Percentiles rank a stretch among this genome's conserved stretches.
Conservation (phyloP, 1,140 invertebrate species). For the Andricus grossulariae region DNA sequence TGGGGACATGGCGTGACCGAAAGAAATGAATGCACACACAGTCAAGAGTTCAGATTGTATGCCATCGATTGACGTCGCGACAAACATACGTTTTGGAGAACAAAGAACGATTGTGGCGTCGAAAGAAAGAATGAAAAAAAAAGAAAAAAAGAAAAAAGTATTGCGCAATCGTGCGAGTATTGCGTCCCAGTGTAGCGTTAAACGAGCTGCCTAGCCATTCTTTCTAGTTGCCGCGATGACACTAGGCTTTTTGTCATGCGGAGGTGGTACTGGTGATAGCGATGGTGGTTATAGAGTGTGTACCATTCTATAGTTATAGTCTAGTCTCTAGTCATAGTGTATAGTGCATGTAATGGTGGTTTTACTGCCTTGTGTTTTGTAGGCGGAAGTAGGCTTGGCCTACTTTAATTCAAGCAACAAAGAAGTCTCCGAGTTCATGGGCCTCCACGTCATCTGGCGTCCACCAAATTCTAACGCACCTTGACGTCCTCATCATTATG, state of each 20-base stretch:
- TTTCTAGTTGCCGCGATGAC: conserved; percentile 17
- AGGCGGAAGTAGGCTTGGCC: conserved; percentile 18
- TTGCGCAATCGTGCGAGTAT: conserved; percentile 22
- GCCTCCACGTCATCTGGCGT: neutral
- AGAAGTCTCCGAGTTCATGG: conserved; percentile 16
- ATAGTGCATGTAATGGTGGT: neutral
- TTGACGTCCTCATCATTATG: neutral
- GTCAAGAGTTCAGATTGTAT: conserved; percentile 11
- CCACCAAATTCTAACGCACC: conserved; percentile 1
- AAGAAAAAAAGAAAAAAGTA: conserved; percentile 8
- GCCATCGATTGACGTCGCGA: conserved; percentile 14
- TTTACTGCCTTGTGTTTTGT: conserved; percentile 1
- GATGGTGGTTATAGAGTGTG: too few species aligned
- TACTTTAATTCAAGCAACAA: conserved; percentile 12
- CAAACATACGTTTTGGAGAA: conserved; percentile 20
- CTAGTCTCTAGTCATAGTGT: neutral
- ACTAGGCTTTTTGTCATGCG: conserved; percentile 15
- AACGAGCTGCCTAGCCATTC: conserved; percentile 12
- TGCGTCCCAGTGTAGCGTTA: conserved; percentile 18
- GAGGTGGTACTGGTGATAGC: neutral
- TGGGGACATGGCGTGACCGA: conserved; percentile 20
- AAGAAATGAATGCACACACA: conserved; percentile 26
- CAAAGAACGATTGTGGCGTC: conserved; percentile 13
- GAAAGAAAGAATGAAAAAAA: conserved; percentile 6
- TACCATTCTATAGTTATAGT: too few species aligned